A percentile compares a stretch with the other conserved stretches of the same genome.
Evolutionary conservation across 2,113 vertebrate genomes (phyloP).

Genomic region (Pheucticus melanocephalus): DNA sequence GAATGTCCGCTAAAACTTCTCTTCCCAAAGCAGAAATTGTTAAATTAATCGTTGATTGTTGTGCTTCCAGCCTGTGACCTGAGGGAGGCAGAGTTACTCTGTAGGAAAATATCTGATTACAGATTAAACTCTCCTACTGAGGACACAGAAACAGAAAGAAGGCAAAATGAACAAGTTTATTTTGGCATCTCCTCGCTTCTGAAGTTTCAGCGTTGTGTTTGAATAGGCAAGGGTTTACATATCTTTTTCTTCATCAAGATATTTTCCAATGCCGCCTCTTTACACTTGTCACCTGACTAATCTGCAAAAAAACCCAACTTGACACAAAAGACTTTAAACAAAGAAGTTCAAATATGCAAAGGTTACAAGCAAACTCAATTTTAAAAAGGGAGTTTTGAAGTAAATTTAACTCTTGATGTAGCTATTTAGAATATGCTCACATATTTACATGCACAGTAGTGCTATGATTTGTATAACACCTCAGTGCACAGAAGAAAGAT

Average conservation of each 20-base stretch:
- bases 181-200: background rate
- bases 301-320: background rate
- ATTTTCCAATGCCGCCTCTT: background rate
- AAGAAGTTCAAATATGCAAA: background rate
- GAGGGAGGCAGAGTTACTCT: conserved; percentile 48
- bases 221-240: background rate
- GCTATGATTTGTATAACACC: background rate
- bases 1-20: background rate
- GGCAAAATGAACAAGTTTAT: background rate
- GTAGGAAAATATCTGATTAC: background rate
- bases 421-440: background rate
- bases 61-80: background rate
- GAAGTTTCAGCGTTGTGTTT: background rate
- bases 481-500: background rate
- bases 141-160: background rate
- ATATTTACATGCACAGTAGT: background rate
- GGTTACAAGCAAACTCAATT: background rate
- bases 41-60: background rate
- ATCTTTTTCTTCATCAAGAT: background rate
- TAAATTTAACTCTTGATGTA: background rate
- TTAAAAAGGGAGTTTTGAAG: background rate
- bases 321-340: background rate
- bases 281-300: background rate
- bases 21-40: background rate
- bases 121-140: background rate